Conservation (phyloP, 2,888 invertebrate genomes). For the Lymantria monacha region DNA sequence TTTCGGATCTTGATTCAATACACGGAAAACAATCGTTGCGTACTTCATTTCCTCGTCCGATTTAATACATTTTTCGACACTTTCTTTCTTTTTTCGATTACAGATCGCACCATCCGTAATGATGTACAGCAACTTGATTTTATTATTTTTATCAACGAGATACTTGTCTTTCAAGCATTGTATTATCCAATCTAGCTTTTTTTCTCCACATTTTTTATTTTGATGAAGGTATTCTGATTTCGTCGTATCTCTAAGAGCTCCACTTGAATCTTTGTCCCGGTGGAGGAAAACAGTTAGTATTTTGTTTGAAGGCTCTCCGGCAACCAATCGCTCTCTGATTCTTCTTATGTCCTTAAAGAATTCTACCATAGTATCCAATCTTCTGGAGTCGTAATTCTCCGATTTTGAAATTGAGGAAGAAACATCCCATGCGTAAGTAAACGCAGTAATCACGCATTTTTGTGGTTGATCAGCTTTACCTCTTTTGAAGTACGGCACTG, state of each 20-base stretch:
- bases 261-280: constrained; percentile 33
- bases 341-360: background rate
- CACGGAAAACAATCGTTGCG: no score
- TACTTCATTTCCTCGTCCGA: no score
- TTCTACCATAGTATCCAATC: background rate
- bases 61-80: no score
- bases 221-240: background rate
- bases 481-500: no score
- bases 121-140: constrained; percentile 39
- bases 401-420: background rate
- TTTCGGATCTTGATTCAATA: no score
- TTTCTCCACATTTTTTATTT: background rate
- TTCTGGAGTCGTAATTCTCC: background rate
- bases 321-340: constrained; percentile 5
- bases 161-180: constrained; percentile 6
- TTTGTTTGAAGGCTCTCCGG: constrained; percentile 13
- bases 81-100: no score
- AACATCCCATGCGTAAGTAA: background rate
- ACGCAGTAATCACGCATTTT: background rate
- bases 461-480: no score
- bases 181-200: constrained; percentile 7
- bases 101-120: constrained; percentile 40
- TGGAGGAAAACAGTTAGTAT: constrained; percentile 38
- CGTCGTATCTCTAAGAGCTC: constrained; percentile 30
- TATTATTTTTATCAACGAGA: constrained; percentile 12